These are phyloP conservation scores for Notarius lentiginosus DNA, from an alignment of 2,113 vertebrate genomes.

Conservation along the genomic window DNA sequence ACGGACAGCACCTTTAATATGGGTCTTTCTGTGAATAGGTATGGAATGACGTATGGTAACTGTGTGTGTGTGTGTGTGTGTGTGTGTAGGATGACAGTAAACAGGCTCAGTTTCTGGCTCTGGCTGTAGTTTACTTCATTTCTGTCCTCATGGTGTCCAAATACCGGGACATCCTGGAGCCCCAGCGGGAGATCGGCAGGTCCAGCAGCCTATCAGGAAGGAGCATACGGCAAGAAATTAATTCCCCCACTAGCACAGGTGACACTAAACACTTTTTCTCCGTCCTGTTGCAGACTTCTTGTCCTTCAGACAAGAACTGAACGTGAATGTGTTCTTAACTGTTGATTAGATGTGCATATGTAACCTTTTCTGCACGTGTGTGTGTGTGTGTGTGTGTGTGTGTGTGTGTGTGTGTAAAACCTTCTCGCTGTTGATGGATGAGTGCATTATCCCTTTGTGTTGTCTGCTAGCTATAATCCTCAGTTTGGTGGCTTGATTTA, in stretches of 20 bases:
- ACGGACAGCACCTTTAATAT: not conserved
- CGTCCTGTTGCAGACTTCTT: not conserved
- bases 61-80: slow-evolving; percentile 38
- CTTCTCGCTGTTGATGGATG: not conserved
- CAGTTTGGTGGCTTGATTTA: slow-evolving; percentile 32
- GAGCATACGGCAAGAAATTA: slow-evolving; percentile 97
- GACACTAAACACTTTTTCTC: slow-evolving; percentile 14
- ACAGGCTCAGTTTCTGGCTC: slow-evolving; percentile 95
- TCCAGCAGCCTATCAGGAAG: slow-evolving; percentile 90
- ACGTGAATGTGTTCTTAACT: not conserved
- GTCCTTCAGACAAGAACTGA: not conserved
- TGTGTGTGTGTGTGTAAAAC: not conserved
- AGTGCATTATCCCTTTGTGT: not conserved
- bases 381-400: too few species aligned
- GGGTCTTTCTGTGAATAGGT: not conserved
- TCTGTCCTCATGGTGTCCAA: slow-evolving; percentile 99
- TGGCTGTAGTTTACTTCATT: slow-evolving; percentile 98
- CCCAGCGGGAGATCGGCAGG: slow-evolving; percentile 90
- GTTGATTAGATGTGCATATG: not conserved
- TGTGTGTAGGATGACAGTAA: slow-evolving; percentile 91
- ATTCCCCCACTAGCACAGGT: slow-evolving; percentile 99
- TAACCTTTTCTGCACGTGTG: not conserved
- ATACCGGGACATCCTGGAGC: slow-evolving; percentile 96
- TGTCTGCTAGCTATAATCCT: not conserved
- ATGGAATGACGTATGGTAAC: not conserved